Evolutionary conservation across 1,140 invertebrate genomes (phyloP).

Genomic region (Lutraria rhynchaena): DNA sequence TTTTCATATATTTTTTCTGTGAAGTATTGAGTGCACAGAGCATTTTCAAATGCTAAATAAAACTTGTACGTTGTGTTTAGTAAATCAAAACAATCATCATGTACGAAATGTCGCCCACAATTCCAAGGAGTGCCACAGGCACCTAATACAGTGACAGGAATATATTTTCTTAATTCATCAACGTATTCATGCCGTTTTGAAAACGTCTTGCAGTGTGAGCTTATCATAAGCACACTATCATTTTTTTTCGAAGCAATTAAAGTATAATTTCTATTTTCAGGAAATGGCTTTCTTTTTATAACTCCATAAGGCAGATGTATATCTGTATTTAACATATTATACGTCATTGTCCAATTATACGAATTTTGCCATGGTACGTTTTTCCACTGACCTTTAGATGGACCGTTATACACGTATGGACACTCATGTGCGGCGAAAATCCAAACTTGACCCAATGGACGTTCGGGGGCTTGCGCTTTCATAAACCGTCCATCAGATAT

Average conservation of each 20-base stretch:
- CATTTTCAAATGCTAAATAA: slow-evolving; percentile 35
- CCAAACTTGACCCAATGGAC: slow-evolving; percentile 9
- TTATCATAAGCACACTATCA: background rate
- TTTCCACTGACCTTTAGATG: background rate
- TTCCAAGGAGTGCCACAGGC: slow-evolving; percentile 2
- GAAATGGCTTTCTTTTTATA: background rate
- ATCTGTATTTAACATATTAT: background rate
- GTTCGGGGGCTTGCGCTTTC: background rate
- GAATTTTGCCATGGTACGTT: background rate
- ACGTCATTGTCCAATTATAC: slow-evolving; percentile 38
- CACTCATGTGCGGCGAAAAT: background rate
- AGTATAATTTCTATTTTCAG: background rate
- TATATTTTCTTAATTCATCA: slow-evolving; percentile 14
- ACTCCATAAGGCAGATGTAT: slow-evolving; percentile 23
- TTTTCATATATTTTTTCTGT: slow-evolving; percentile 26
- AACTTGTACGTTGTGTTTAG: slow-evolving; percentile 26
- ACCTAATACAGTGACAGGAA: background rate
- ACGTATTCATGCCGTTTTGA: background rate
- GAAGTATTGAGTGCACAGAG: background rate
- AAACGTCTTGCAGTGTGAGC: background rate
- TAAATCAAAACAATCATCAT: slow-evolving; percentile 6
- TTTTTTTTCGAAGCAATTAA: background rate
- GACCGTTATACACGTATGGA: background rate
- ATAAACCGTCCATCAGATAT: background rate
- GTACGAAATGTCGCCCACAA: background rate